Conservation (phyloP, 1,140 invertebrate species). For the Hycleus cichorii region DNA sequence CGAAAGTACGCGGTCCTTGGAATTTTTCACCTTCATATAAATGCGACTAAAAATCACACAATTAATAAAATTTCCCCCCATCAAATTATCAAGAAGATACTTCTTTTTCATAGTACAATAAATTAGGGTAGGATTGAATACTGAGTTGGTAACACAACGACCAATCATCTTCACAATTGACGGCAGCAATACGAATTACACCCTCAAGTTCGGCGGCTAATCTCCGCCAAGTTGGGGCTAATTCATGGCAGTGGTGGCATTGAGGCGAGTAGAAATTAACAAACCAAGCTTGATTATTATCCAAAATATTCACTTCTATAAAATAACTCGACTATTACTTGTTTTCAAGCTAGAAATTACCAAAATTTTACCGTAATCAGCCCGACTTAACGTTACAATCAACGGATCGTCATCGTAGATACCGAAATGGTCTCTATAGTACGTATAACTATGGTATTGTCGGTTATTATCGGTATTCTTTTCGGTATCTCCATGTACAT, state of each 20-base stretch:
- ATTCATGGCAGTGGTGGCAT: constrained; percentile 75
- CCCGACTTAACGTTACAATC: constrained; percentile 65
- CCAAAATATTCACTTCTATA: constrained; percentile 36
- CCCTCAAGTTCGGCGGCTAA: constrained; percentile 66
- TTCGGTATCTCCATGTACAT: constrained; percentile 69
- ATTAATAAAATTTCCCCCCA: not conserved
- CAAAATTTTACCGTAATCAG: constrained; percentile 65
- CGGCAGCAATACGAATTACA: constrained; percentile 63
- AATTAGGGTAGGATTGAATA: constrained; percentile 39
- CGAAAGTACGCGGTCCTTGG: constrained; percentile 39
- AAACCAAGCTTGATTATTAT: constrained; percentile 66
- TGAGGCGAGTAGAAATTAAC: constrained; percentile 83
- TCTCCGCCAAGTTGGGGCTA: constrained; percentile 72
- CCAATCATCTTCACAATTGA: constrained; percentile 78
- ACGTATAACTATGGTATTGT: constrained; percentile 73
- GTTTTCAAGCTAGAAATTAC: constrained; percentile 1
- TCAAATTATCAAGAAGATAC: constrained; percentile 11
- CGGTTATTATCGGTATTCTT: constrained; percentile 49
- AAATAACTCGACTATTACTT: not conserved
- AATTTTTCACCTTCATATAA: constrained; percentile 41
- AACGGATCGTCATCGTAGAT: constrained; percentile 81
- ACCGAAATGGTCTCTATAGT: constrained; percentile 79
- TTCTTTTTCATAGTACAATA: constrained; percentile 39
- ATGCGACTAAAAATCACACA: constrained; percentile 28
- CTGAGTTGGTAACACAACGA: constrained; percentile 59